phyloP scores from a whole-genome alignment of 2,113 vertebrate genomes.

The Malurus melanocephalus region DNA sequence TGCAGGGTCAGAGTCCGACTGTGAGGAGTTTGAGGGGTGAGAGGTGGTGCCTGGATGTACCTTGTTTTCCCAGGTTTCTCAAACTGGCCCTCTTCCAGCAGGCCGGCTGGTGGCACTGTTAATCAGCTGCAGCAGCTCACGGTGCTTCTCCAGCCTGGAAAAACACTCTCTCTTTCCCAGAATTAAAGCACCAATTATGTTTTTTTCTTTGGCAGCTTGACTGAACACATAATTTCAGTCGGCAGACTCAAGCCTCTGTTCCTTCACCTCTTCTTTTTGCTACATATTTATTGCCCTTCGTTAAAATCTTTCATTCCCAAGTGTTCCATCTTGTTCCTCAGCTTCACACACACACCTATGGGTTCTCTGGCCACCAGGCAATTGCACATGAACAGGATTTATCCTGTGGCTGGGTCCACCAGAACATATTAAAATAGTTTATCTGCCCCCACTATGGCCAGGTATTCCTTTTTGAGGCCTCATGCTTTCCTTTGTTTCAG shows the following conservation, averaged over 20 bases:
- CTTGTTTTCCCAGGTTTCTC: background rate
- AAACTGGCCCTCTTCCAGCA: background rate
- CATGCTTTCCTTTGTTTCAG: background rate
- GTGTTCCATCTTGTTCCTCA: background rate
- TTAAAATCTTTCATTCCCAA: background rate
- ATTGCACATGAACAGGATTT: background rate
- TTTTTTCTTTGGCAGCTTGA: conserved; percentile 11
- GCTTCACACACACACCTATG: fast-evolving
- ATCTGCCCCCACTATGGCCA: no score
- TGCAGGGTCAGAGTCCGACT: background rate
- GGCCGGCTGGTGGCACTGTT: conserved; percentile 57
- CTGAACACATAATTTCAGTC: background rate
- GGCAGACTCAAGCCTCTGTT: background rate
- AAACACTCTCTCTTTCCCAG: background rate
- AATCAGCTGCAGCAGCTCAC: conserved; percentile 1
- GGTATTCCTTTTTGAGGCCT: background rate
- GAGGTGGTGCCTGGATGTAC: background rate
- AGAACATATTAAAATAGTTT: background rate
- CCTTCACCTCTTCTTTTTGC: background rate
- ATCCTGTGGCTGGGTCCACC: background rate
- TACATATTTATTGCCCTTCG: background rate
- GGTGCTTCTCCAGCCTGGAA: background rate
- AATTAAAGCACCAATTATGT: background rate
- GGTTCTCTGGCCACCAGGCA: background rate
- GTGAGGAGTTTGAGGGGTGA: background rate